Evolutionary conservation across 2,113 vertebrate species (phyloP).

Genomic region (Oncorhynchus gorbuscha): DNA sequence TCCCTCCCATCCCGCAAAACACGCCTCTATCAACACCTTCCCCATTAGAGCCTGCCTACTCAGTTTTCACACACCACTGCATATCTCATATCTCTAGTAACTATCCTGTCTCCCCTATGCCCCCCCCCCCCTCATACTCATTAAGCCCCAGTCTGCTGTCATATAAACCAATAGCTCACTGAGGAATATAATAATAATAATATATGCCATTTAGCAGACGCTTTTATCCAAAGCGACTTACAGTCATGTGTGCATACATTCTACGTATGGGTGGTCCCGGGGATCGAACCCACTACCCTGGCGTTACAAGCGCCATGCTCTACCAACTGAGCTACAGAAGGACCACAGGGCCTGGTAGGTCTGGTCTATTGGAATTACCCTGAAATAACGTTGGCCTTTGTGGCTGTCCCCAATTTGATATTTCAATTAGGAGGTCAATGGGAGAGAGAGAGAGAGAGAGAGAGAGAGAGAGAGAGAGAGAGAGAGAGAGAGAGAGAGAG

Average conservation of each 20-base stretch:
- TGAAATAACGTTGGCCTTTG: conserved; percentile 64
- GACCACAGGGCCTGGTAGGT: conserved; percentile 31
- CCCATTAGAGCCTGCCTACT: not conserved
- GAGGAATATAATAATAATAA: no score
- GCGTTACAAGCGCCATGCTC: no score
- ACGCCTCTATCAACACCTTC: not conserved
- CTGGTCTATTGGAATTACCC: conserved; percentile 43
- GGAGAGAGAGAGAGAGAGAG: conserved; percentile 10
- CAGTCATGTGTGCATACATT: no score
- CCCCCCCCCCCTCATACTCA: conserved; percentile 22
- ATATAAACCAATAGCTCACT: conserved; percentile 58
- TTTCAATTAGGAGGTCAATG: conserved; percentile 65
- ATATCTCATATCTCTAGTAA: not conserved
- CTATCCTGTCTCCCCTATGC: conserved; percentile 13
- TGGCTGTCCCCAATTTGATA: conserved; percentile 55
- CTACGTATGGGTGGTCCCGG: no score
- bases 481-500: no score
- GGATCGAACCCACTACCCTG: no score
- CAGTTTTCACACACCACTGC: not conserved
- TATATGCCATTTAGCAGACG: no score
- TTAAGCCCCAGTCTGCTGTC: conserved; percentile 53
- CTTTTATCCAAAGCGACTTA: no score
- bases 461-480: no score
- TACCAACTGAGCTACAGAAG: no score
- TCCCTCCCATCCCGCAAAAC: not conserved